These are phyloP conservation scores for Chondrosia reniformis DNA, from an alignment of 37 sponge, comb jelly and placozoan species.

Conservation along the genomic window DNA sequence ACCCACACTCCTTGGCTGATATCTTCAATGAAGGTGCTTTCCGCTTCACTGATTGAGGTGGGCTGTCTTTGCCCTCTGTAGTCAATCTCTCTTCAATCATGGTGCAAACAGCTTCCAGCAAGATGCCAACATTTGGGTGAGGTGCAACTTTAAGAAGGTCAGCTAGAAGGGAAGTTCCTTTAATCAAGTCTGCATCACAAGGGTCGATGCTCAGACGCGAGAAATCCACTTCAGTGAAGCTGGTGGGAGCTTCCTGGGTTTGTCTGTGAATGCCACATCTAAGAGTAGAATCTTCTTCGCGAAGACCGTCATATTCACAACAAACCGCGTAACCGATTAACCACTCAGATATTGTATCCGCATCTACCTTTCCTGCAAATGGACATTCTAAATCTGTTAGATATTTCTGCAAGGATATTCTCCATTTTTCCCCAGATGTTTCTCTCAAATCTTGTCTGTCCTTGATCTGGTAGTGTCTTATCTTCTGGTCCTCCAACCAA, in stretches of 20 bases:
- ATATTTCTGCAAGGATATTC: constrained; percentile 58
- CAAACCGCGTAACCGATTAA: constrained; percentile 73
- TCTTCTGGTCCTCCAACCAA: constrained; percentile 97
- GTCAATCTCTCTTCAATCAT: constrained; percentile 60
- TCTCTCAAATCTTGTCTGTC: constrained; percentile 49
- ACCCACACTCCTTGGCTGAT: constrained; percentile 83
- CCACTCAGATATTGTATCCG: constrained; percentile 73
- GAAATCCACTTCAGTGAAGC: neutral
- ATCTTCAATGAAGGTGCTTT: constrained; percentile 30
- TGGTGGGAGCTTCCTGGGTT: neutral
- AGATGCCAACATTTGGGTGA: constrained; percentile 60
- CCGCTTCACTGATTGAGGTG: neutral
- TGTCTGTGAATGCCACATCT: constrained; percentile 21
- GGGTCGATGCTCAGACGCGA: constrained; percentile 56
- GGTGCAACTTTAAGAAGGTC: constrained; percentile 45
- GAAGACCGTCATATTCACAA: constrained; percentile 71
- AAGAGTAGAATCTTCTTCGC: constrained; percentile 24
- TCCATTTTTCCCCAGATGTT: constrained; percentile 50
- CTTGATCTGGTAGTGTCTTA: constrained; percentile 82
- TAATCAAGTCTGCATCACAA: constrained; percentile 31
- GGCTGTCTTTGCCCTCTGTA: constrained; percentile 1
- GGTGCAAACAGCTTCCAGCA: constrained; percentile 62
- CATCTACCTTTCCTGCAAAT: constrained; percentile 19
- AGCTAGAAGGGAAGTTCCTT: constrained; percentile 48
- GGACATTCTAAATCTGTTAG: constrained; percentile 83